Base-by-base conservation (phyloP, 2,113 vertebrate genomes). In the Hucho hucho region DNA sequence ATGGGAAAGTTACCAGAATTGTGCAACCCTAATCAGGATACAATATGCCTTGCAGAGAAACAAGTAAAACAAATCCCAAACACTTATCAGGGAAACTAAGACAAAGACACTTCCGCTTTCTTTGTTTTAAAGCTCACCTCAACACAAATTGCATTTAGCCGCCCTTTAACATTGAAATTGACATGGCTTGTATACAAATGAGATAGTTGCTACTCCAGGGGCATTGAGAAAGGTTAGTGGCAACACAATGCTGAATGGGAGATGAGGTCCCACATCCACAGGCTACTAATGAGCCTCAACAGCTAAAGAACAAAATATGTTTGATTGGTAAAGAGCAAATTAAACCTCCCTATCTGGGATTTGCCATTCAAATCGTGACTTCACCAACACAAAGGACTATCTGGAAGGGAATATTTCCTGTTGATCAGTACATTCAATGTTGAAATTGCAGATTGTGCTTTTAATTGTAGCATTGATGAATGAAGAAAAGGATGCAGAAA, bases 151-250 rank as follows among this genome's bases (percentile, higher is more conserved):
- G 56, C 71, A 69, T 79, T 79, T 73, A 80, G 74, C 43, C 65
- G 61, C 64, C 79, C 69, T 76, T 76, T 64, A 76, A 63, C 74
- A 76, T 63, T 80, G 74, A 68, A 69, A 73, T 71, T 87, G 89
- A 90, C 88, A 77, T 81, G 84, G 76, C 20, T 43, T 80, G 75
- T 85, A 86, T 73, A 84, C 80, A 78, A 84, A 89, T 82, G 86
- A 90, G 88, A 75, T 73, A 49, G 72, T 61, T 18, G 63, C 74
- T 91, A 88, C 90, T 87, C 64, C 1, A 83, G 87, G 89, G 87
- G 77, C 68, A 28, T 32, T 59, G 78, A 75, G 82, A 92, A 92
- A 92, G 91, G 91, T 92, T 89, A 91, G 81, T 78, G 81, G 84
- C 90, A 79, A 85, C 73, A 79, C 77, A 53, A 14, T 53, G 80